Conservation (phyloP, 1,140 invertebrate species). For the Monochamus saltuarius region DNA sequence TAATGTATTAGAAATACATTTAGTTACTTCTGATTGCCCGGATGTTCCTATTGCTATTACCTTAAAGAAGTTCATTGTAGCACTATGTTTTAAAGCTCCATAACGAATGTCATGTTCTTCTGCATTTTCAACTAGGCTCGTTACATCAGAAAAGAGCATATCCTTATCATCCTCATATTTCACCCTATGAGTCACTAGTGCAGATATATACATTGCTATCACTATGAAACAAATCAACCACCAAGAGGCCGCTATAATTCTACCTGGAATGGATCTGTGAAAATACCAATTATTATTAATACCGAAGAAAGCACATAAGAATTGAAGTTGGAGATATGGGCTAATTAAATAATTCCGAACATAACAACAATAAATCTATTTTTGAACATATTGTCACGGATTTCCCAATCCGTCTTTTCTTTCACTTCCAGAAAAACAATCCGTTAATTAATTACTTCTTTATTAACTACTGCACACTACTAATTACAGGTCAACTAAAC, state of each 20-base stretch:
- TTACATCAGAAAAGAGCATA: slow-evolving; percentile 70
- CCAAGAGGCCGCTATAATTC: slow-evolving; percentile 80
- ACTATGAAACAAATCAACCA: slow-evolving; percentile 94
- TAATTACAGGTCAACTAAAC: too few relatives aligned
- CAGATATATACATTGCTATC: slow-evolving; percentile 93
- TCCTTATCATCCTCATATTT: slow-evolving; percentile 63
- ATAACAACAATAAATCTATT: neutral
- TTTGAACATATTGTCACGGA: too few relatives aligned
- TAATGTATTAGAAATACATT: too few relatives aligned
- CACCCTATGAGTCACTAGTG: slow-evolving; percentile 88
- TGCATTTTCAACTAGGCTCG: slow-evolving; percentile 79
- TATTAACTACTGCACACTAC: too few relatives aligned
- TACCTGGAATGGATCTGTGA: slow-evolving; percentile 70
- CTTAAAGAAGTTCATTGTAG: slow-evolving; percentile 58
- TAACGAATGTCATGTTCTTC: slow-evolving; percentile 73
- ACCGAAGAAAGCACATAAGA: too few relatives aligned
- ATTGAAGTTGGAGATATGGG: neutral
- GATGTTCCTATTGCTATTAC: slow-evolving; percentile 63
- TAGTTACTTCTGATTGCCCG: too few relatives aligned
- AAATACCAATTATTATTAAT: neutral
- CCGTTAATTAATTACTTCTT: too few relatives aligned
- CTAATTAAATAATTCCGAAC: neutral
- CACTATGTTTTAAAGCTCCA: slow-evolving; percentile 65
- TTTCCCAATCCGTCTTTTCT: too few relatives aligned
- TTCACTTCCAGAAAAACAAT: too few relatives aligned